phyloP scores from a whole-genome alignment of 1,140 invertebrate species.

The Drusus annulatus region DNA sequence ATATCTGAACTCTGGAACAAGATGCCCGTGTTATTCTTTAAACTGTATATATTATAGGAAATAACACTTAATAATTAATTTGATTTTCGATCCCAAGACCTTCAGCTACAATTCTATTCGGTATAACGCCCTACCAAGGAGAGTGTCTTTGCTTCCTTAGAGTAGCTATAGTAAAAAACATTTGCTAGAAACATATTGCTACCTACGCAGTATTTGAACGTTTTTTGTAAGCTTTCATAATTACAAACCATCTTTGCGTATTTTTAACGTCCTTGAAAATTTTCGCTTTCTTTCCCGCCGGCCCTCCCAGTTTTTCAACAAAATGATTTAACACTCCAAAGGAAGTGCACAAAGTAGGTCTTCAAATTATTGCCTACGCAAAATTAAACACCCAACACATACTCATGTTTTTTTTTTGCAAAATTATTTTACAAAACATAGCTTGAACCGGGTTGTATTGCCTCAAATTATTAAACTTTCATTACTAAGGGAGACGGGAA shows the following conservation, averaged over 20 bases:
- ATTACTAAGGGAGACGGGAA: not conserved
- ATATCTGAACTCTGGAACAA: no score
- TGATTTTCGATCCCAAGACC: no score
- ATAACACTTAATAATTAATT: no score
- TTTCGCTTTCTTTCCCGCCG: not conserved
- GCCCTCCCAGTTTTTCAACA: not conserved
- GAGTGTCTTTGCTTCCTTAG: no score
- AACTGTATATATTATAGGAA: no score
- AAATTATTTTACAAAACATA: slow-evolving; percentile 1
- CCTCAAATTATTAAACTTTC: slow-evolving; percentile 17
- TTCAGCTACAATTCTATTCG: no score
- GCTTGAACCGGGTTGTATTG: slow-evolving; percentile 11
- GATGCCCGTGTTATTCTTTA: no score
- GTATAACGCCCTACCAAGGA: no score
- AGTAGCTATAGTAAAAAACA: no score
- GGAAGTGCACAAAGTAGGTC: not conserved
- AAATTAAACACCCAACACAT: not conserved
- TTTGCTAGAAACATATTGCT: no score
- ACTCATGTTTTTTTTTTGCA: not conserved
- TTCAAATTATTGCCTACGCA: not conserved
- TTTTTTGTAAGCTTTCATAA: no score
- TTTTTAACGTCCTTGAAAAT: not conserved
- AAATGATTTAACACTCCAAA: slow-evolving; percentile 7
- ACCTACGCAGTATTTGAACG: no score
- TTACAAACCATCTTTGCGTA: not conserved